Evolutionary conservation across 2,888 invertebrate species (phyloP), one percentile per base, ranked within the genome.

Genomic region (Trissoscelio sp.): DNA sequence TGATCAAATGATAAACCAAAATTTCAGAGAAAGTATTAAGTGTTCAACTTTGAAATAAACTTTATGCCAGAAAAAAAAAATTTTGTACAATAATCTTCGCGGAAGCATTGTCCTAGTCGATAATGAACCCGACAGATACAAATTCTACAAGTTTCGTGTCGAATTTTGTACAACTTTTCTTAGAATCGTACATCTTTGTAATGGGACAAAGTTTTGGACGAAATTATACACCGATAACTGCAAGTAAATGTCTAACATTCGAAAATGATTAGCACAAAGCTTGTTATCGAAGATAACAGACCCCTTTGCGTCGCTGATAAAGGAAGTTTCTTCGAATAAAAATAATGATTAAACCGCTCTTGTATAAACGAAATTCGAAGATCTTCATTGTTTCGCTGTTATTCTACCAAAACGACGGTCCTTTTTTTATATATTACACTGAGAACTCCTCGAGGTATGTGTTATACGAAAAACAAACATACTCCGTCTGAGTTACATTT

Each of bases 401-500:
- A 20, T 57, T 70, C 20, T 51, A 14, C 11, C 22, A 28, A 6
- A 53, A 16, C 14, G n/a, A n/a, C n/a, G n/a, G n/a, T n/a, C n/a
- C n/a, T 24, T 37, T 20, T 37, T 37, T 66, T 22, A 66, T 42
- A 46, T 18, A 11, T 22, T 7, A n/a, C 22, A 57, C n/a, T 20
- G 7, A 11, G 12, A 70, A 70, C 72, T 70, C 58, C 24, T 79
- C 66, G 66, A 58, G 64, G 60, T 67, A 62, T 55, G 48, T 48
- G 46, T 28, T 28, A n/a, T n/a, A 70, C 28, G 12, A 39, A 42
- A 58, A 11, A 20, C 18, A 28, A 57, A 58, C 70, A 72, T 69
- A 69, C 58, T 81, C 44, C 58, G 44, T 22, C 18, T 74, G 58
- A 70, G 70, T 79, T 74, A 11, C 55, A 42, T 4, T 66, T 53